A percentile compares a stretch with the other conserved stretches of the same genome.
phyloP scores from a whole-genome alignment of 2,797 vertebrate genomes.

The Numenius phaeopus region DNA sequence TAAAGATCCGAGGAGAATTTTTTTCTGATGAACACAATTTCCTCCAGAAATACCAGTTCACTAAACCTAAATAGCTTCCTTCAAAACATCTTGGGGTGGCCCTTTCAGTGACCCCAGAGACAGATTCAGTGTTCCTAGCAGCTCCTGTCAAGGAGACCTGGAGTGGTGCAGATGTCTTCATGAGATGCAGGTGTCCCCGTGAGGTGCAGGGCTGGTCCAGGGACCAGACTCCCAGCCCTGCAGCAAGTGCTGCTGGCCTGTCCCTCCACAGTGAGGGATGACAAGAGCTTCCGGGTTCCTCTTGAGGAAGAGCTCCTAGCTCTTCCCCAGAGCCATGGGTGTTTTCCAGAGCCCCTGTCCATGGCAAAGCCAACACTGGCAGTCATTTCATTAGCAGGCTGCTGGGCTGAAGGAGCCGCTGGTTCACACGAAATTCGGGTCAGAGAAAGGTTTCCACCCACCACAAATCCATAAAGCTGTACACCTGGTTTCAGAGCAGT shows the following conservation, averaged over 20 bases:
- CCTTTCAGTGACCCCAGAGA: neutral
- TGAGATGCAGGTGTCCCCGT: accelerated
- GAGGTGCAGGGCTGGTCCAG: neutral
- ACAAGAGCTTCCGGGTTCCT: accelerated
- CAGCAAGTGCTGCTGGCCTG: neutral
- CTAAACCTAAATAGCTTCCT: neutral
- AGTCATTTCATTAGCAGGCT: neutral
- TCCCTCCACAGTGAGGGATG: accelerated
- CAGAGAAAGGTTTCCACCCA: neutral
- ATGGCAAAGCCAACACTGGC: accelerated
- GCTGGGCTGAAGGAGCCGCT: neutral
- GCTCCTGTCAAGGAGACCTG: neutral
- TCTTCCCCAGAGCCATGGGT: neutral
- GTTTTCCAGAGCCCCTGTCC: neutral
- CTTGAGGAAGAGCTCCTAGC: accelerated
- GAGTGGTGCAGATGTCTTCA: accelerated
- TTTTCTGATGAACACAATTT: neutral
- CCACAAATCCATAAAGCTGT: neutral
- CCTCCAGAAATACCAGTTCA: neutral
- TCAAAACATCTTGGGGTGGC: neutral
- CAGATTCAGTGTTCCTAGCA: accelerated
- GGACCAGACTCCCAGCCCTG: neutral
- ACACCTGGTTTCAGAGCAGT: neutral
- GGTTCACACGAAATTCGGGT: neutral
- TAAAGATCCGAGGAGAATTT: neutral